Evolutionary conservation across 2,888 invertebrate genomes (phyloP).

Genomic region (Conchocele bisecta): DNA sequence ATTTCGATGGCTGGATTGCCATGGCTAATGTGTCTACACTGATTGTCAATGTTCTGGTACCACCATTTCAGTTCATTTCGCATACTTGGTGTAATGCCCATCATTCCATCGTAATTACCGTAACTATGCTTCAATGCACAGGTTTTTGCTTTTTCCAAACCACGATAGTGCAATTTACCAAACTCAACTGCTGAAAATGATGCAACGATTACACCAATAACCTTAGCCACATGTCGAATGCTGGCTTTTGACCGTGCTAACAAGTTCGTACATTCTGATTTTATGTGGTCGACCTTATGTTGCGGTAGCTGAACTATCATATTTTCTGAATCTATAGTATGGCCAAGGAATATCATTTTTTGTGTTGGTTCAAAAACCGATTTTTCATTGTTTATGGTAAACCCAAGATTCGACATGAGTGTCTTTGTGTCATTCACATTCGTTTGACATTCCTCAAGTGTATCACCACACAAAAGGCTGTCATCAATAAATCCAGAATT

Average conservation of each 20-base stretch:
- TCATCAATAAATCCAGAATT: no score
- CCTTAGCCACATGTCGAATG: slow-evolving; percentile 23
- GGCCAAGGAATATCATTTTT: slow-evolving; percentile 20
- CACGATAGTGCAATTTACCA: slow-evolving; percentile 24
- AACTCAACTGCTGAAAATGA: slow-evolving; percentile 33
- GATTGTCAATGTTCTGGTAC: neutral
- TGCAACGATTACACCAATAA: slow-evolving; percentile 26
- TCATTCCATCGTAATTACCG: slow-evolving; percentile 25
- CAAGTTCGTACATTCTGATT: slow-evolving; percentile 3
- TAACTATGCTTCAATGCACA: neutral
- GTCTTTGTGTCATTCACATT: neutral
- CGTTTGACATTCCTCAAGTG: no score
- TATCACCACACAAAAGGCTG: no score
- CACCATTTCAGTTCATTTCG: neutral
- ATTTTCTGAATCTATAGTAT: slow-evolving; percentile 31
- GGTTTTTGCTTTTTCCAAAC: slow-evolving; percentile 22
- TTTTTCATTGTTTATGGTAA: neutral
- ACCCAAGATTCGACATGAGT: neutral
- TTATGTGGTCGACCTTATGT: slow-evolving; percentile 3
- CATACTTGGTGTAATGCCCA: slow-evolving; percentile 1
- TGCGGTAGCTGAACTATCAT: slow-evolving; percentile 19
- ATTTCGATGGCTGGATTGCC: neutral
- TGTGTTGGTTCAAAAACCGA: slow-evolving; percentile 2
- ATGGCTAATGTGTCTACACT: neutral
- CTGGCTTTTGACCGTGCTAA: neutral